Conservation (phyloP, 2,113 vertebrate genomes). For the Columbina picui region DNA sequence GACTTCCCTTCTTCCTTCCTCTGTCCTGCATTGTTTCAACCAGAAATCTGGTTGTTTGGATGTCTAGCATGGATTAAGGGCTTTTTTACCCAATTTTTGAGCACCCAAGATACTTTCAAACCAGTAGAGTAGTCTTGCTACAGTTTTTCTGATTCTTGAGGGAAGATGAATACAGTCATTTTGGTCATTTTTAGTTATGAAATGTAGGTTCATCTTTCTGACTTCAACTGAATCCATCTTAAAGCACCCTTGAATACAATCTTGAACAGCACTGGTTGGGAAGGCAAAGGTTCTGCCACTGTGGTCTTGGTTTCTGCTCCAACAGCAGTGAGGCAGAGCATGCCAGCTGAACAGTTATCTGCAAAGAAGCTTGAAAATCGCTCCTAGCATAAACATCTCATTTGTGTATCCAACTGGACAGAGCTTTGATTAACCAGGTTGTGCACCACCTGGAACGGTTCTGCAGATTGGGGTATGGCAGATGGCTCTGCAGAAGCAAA, state of each 20-base stretch:
- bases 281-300: not conserved
- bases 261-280: not conserved
- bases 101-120: not conserved
- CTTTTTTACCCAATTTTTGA: not conserved
- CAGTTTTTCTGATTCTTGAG: not conserved
- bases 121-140: not conserved
- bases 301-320: not conserved
- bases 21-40: not conserved
- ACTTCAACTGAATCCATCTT: not conserved
- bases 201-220: not conserved
- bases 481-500: slow-evolving; percentile 18
- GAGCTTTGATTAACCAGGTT: not conserved
- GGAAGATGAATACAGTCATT: not conserved
- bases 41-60: not conserved
- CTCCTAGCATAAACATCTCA: slow-evolving; percentile 16
- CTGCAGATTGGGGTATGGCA: not conserved
- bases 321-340: not conserved
- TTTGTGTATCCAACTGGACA: not conserved
- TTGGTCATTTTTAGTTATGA: not conserved
- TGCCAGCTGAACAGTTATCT: not conserved
- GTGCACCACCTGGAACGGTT: not conserved
- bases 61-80: not conserved
- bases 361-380: slow-evolving; percentile 10
- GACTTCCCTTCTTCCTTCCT: not conserved
- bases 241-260: not conserved